Conservation (phyloP, 2,113 vertebrate species). For the Acrocephalus kingi region DNA sequence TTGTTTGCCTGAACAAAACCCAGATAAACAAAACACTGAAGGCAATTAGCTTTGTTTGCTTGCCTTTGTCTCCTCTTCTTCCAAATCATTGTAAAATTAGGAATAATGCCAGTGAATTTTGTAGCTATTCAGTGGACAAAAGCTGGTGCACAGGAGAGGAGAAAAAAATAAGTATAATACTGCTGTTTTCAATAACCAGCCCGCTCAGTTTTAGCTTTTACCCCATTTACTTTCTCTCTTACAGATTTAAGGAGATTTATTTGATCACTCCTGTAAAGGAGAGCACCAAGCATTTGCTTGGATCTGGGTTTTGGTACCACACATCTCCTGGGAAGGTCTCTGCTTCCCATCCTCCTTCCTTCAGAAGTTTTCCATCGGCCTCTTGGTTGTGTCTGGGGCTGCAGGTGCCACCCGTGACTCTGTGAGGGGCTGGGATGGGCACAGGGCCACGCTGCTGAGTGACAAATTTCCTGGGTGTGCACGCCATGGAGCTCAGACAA, state of each 20-base stretch:
- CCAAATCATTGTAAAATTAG: slow-evolving; percentile 59
- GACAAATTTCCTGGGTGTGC: background rate
- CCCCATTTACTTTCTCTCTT: background rate
- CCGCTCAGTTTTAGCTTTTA: background rate
- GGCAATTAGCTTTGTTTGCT: slow-evolving; percentile 57
- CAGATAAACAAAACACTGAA: slow-evolving; percentile 54
- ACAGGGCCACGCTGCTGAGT: background rate
- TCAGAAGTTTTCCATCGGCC: background rate
- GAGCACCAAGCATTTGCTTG: background rate
- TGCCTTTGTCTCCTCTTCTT: slow-evolving; percentile 42
- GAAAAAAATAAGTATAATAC: background rate
- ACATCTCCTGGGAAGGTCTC: background rate
- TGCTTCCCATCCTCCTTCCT: background rate
- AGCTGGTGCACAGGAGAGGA: slow-evolving; percentile 33
- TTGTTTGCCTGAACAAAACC: slow-evolving; percentile 50
- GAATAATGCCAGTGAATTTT: slow-evolving; percentile 45
- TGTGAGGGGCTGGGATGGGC: accelerated
- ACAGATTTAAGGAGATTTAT: background rate
- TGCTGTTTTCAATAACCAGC: slow-evolving; percentile 22
- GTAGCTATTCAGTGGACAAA: slow-evolving; percentile 23
- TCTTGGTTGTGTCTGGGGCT: background rate
- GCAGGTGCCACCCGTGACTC: background rate
- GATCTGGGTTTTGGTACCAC: background rate
- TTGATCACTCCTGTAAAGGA: background rate
- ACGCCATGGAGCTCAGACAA: background rate